These are phyloP conservation scores for crab-eating macaque (Macaca fascicularis) DNA, from an alignment of 2,113 vertebrate genomes.

Conservation along the genomic window DNA sequence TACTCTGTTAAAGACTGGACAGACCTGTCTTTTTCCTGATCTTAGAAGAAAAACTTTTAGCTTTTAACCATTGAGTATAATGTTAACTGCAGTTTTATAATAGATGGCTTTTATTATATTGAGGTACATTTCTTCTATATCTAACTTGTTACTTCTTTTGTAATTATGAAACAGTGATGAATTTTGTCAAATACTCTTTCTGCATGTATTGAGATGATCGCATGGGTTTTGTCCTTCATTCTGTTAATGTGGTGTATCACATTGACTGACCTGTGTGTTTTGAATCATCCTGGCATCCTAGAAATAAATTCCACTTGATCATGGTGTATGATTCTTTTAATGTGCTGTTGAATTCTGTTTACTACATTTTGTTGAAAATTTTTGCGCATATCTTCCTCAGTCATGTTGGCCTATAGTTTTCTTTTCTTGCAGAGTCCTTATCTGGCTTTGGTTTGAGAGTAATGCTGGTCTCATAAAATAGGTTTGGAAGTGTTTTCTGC, in stretches of 20 bases:
- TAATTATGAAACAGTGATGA: not conserved
- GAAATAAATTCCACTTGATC: too few relatives aligned
- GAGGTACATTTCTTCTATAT: not conserved
- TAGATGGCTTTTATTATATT: not conserved
- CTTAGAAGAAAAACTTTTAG: not conserved
- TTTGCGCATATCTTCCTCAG: not conserved
- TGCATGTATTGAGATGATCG: not conserved
- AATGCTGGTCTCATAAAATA: not conserved
- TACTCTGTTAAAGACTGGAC: too few relatives aligned
- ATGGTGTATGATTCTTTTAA: too few relatives aligned
- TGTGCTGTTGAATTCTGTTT: too few relatives aligned
- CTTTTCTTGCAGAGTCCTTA: not conserved
- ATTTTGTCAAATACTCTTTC: not conserved
- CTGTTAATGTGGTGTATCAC: not conserved
- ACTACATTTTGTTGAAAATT: too few relatives aligned
- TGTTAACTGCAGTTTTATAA: not conserved
- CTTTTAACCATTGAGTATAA: not conserved
- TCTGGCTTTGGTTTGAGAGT: not conserved
- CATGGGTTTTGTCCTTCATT: not conserved
- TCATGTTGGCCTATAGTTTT: not conserved
- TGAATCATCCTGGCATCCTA: too few relatives aligned
- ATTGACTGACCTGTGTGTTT: too few relatives aligned
- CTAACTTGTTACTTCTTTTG: not conserved
- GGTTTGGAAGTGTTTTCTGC: not conserved
- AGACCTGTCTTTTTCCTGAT: too few relatives aligned